These are phyloP conservation scores for Silvanus unidentatus DNA, from an alignment of 2,888 invertebrate genomes.

Conservation along the genomic window DNA sequence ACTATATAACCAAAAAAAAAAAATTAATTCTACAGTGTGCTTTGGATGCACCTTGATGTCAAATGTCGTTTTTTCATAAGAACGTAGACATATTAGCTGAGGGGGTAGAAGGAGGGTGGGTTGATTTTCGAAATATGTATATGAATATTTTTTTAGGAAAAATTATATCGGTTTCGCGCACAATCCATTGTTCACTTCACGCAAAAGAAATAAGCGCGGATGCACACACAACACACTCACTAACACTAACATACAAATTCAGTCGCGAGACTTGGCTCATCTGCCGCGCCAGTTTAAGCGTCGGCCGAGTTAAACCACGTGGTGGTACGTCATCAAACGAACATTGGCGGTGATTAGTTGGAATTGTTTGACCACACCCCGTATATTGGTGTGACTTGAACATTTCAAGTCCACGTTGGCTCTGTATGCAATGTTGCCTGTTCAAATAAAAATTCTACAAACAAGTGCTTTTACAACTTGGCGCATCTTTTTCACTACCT, in stretches of 20 bases:
- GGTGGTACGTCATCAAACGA: slow-evolving; percentile 38
- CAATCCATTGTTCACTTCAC: slow-evolving; percentile 35
- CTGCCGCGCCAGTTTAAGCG: slow-evolving; percentile 33
- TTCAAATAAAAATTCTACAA: slow-evolving; percentile 21
- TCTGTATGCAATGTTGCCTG: slow-evolving; percentile 22
- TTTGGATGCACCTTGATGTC: too few species aligned
- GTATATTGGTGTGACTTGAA: too few species aligned
- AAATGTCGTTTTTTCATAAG: too few species aligned
- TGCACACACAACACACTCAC: slow-evolving; percentile 12
- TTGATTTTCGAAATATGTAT: background rate
- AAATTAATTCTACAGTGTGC: too few species aligned
- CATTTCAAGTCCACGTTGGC: slow-evolving; percentile 42
- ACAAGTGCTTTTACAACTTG: slow-evolving; percentile 17
- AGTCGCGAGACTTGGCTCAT: slow-evolving; percentile 30
- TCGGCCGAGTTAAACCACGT: slow-evolving; percentile 37
- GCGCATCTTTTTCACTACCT: slow-evolving; percentile 7
- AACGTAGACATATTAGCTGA: too few species aligned
- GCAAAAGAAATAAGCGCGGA: slow-evolving; percentile 24
- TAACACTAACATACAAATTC: slow-evolving; percentile 26
- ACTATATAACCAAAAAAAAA: too few species aligned
- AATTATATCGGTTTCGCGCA: slow-evolving; percentile 28
- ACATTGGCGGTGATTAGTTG: slow-evolving; percentile 16
- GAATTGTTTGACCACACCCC: slow-evolving; percentile 27
- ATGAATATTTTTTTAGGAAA: slow-evolving; percentile 21
- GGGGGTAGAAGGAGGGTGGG: background rate